Conservation (phyloP, 1,140 invertebrate species). For the Drosophila prosaltans region DNA sequence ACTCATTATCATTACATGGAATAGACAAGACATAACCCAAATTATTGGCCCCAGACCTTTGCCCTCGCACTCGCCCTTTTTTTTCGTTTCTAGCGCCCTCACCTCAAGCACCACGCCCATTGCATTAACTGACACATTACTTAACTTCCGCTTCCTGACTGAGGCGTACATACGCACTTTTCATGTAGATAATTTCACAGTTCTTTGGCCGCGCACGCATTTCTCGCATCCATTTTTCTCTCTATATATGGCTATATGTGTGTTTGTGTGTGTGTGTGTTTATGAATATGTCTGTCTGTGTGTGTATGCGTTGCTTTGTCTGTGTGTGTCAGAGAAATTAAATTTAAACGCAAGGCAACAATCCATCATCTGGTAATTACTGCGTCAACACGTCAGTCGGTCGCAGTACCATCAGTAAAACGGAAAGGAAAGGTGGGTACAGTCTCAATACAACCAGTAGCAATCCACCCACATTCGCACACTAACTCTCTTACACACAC, state of each 20-base stretch:
- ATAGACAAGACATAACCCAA: constrained; percentile 40
- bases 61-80: not conserved
- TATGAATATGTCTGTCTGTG: not conserved
- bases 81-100: constrained; percentile 28
- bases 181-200: constrained; percentile 77
- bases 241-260: too few species aligned
- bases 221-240: constrained; percentile 70
- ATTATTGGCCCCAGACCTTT: constrained; percentile 41
- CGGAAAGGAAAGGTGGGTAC: constrained; percentile 12
- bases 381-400: constrained; percentile 76
- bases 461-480: constrained; percentile 45
- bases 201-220: constrained; percentile 75
- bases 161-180: constrained; percentile 41
- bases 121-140: constrained; percentile 72
- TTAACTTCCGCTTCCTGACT: constrained; percentile 79
- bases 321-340: constrained; percentile 71
- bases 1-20: constrained; percentile 44
- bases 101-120: constrained; percentile 46
- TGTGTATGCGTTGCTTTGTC: not conserved
- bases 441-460: not conserved
- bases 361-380: constrained; percentile 81
- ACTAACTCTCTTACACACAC: constrained; percentile 27
- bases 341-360: constrained; percentile 81
- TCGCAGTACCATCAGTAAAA: constrained; percentile 2
- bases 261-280: not conserved